Conservation (phyloP, 1,140 invertebrate species). For the Eriocheir sinensis region DNA sequence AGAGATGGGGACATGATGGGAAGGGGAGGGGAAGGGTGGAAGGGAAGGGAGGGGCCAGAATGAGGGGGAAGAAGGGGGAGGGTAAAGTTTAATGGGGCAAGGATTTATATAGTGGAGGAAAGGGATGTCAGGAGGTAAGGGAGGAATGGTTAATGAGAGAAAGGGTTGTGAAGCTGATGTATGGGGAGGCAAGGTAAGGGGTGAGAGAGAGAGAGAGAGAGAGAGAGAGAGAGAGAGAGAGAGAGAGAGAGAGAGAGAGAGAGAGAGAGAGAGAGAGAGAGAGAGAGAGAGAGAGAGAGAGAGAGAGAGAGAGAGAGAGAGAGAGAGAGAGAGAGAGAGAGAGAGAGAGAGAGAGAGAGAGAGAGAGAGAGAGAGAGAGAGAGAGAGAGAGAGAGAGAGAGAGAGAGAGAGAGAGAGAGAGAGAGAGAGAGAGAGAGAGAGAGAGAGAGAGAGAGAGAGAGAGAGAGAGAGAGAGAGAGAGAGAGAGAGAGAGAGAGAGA, state of each 20-base stretch:
- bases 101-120: neutral
- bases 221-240: constrained; percentile 44
- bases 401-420: too few relatives aligned
- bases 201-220: neutral
- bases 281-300: constrained; percentile 35
- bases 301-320: neutral
- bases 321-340: neutral
- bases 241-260: constrained; percentile 31
- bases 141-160: neutral
- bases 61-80: too few relatives aligned
- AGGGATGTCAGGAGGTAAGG: neutral
- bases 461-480: neutral
- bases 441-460: too few relatives aligned
- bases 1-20: neutral
- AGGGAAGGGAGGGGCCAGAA: too few relatives aligned
- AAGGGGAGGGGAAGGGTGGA: neutral
- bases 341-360: neutral
- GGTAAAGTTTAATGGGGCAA: neutral
- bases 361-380: too few relatives aligned
- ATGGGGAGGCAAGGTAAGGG: too few relatives aligned
- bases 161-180: too few relatives aligned
- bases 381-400: too few relatives aligned
- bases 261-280: constrained; percentile 36
- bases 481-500: neutral
- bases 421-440: too few relatives aligned